A percentile compares a stretch with the other conserved stretches of the same genome.
Evolutionary conservation across 2,113 vertebrate genomes (phyloP).

Genomic region (Erythrocercus mccallii): DNA sequence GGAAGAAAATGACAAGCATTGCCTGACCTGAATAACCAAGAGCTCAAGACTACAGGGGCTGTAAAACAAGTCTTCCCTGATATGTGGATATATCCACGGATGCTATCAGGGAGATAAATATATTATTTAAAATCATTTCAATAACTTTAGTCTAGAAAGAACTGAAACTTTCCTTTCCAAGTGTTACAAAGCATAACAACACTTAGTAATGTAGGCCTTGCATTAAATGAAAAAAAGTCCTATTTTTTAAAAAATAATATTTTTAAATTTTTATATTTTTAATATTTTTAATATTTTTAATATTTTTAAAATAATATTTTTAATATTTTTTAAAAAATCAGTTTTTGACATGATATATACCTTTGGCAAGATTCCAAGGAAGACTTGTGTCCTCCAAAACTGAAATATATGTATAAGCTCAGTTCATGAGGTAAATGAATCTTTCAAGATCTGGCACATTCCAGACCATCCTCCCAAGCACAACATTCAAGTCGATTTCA

Average conservation of each 20-base stretch:
- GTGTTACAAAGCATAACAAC: background rate
- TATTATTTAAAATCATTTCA: background rate
- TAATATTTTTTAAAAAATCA: too few relatives aligned
- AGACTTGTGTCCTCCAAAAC: background rate
- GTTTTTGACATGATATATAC: background rate
- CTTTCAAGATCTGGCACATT: background rate
- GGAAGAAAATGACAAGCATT: background rate
- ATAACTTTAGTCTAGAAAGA: background rate
- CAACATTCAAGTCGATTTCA: background rate
- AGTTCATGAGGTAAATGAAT: background rate
- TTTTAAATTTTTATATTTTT: too few relatives aligned
- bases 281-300: too few relatives aligned
- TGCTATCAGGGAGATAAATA: background rate
- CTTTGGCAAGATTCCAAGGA: background rate
- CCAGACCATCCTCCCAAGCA: background rate
- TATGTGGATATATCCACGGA: background rate
- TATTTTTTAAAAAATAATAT: background rate
- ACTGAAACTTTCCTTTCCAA: background rate
- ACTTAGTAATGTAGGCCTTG: background rate
- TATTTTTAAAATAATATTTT: too few relatives aligned
- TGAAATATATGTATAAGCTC: background rate
- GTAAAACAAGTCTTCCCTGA: background rate
- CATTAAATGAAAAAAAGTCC: background rate
- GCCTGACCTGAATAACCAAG: background rate
- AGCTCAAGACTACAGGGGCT: background rate